Conservation (phyloP, 2,888 invertebrate species). For the Hedychridium roseum region DNA sequence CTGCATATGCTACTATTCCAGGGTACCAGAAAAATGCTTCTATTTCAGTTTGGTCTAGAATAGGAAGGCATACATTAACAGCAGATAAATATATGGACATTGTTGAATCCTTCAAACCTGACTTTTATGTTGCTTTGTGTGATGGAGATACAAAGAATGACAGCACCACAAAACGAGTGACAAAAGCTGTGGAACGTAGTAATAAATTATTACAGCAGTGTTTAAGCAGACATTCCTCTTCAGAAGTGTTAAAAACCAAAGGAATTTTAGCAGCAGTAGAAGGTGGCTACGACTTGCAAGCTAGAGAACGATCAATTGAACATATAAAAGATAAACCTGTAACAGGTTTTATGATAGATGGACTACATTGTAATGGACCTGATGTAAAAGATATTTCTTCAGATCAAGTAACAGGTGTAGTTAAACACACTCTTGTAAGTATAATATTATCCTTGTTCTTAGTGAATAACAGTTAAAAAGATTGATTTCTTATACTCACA, state of each 20-base stretch:
- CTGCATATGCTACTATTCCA: conserved; percentile 71
- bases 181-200: conserved; percentile 77
- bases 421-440: conserved; percentile 72
- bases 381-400: conserved; percentile 66
- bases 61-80: conserved; percentile 76
- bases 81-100: conserved; percentile 79
- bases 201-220: conserved; percentile 74
- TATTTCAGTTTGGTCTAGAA: conserved; percentile 80
- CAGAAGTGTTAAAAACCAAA: conserved; percentile 65
- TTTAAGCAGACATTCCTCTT: conserved; percentile 71
- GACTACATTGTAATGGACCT: conserved; percentile 79
- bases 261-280: conserved; percentile 74
- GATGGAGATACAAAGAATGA: conserved; percentile 77
- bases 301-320: conserved; percentile 72
- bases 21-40: conserved; percentile 78
- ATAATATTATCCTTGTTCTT: conserved; percentile 13
- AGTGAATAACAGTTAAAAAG: too few relatives aligned
- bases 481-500: too few relatives aligned
- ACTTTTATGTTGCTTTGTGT: conserved; percentile 81
- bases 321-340: conserved; percentile 69
- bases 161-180: conserved; percentile 75
- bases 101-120: conserved; percentile 80
- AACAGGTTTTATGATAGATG: conserved; percentile 82
- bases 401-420: conserved; percentile 68
- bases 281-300: conserved; percentile 76